Base-by-base conservation (phyloP, 1,140 invertebrate species). In the Portunus trituberculatus region DNA sequence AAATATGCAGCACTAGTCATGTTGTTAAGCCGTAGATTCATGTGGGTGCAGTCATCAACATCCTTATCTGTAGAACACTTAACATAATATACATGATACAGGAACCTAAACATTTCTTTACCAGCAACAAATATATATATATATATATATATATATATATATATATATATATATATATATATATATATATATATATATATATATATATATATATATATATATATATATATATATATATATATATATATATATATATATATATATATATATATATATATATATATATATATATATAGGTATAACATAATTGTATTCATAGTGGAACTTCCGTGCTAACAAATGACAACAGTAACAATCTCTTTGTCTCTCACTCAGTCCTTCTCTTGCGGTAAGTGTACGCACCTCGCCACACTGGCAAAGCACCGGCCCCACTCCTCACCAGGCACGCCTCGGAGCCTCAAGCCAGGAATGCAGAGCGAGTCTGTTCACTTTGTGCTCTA, bases 31-130 rank as follows among this genome's bases (percentile, higher is more conserved):
- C 86, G 31, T 90, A 76, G 39, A 88, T 32, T 76, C n/a, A 52
- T 90, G 39, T 88, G 52, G 84, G 59, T 94, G 93, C 86, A 94
- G 87, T 76, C 39, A 39, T 90, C 93, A 94, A 83, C 67, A 90
- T 32, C 10, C 87, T 94, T 87, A 45, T 82, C 39, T 82, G 89
- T 32, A 46, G 59, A 28, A 89, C 86, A 94, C 45, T 89, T 6
- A 39, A 94, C 93, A 89, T 90, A 29, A 48, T 93, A 28, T 67
- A 89, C 45, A 59, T 76, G 86, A 94, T 87, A 89, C 16, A 94
- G 52, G 48, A 76, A 76, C 67, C 67, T 76, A 76, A 76, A 76
- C 52, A 59, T 59, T 59, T 59, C 52, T 59, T 59, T 59, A 59
- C 52, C 52, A 59, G 90, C 29, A 46, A 91, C 48, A 48, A 91